Evolutionary conservation across 2,113 vertebrate species (phyloP).

Genomic region (Pelecanus crispus): DNA sequence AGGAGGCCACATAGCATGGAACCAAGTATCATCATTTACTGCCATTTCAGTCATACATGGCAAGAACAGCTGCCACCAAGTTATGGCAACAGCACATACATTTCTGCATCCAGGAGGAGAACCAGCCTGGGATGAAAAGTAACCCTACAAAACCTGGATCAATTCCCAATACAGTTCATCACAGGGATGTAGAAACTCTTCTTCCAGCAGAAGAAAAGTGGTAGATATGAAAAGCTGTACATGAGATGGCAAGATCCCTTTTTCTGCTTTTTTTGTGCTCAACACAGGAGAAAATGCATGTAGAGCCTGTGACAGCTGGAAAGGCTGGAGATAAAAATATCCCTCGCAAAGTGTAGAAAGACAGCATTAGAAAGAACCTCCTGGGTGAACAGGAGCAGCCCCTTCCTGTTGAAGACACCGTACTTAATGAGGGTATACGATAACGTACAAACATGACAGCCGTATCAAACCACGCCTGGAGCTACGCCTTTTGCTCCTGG

Average conservation of each 20-base stretch:
- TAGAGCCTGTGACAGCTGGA: not conserved
- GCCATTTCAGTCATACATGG: not conserved
- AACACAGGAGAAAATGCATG: not conserved
- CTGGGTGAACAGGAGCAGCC: not conserved
- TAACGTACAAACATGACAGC: rapidly evolving
- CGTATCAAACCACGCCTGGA: rapidly evolving
- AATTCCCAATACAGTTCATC: not conserved
- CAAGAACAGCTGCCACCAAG: not conserved
- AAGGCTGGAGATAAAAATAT: not conserved
- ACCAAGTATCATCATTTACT: not conserved
- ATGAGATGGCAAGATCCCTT: not conserved
- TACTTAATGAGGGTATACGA: not conserved
- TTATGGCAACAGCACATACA: not conserved
- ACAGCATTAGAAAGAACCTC: not conserved
- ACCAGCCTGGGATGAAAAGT: not conserved
- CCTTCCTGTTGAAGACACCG: not conserved
- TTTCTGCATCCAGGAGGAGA: not conserved
- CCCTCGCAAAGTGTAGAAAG: not conserved
- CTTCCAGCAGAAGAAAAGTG: not conserved
- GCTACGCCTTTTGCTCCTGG: not conserved
- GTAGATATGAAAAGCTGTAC: not conserved
- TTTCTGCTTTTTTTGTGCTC: not conserved
- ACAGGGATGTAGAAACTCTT: not conserved
- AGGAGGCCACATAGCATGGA: not conserved
- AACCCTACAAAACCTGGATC: not conserved